Evolutionary conservation across 2,113 vertebrate genomes (phyloP), one percentile per base, ranked within the genome.

Genomic region (Bufo gargarizans): DNA sequence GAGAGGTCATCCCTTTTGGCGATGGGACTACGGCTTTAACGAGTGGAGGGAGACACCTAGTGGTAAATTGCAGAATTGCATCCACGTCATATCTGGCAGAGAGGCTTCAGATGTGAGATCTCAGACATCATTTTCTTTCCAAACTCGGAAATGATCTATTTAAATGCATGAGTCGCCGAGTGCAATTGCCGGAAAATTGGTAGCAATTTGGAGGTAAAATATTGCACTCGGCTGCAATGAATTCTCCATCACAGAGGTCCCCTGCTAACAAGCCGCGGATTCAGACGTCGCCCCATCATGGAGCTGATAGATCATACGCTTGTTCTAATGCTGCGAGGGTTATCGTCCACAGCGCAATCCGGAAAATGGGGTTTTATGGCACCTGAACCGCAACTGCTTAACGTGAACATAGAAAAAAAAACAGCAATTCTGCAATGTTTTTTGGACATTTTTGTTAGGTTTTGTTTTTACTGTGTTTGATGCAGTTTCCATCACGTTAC

Each of bases 61-160:
- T 74, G 71, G 71, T 47, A 8, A 49, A 17, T 45, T 33, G 16
- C 14, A 3, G 43, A 16, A 74, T 45, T 74, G 71, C 71, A 19
- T 7, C 6, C n/a, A 2, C 4, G 33, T 33, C 61, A 3, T 63
- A 17, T 67, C 63, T 67, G 6, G 7, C 63, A 13, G 43, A 17
- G 3, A 9, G 22, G 11, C 22, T 33, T 45, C 69, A 0, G 14
- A 17, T 47, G 43, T 47, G 43, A 6, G 3, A 47, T 47, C 45
- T 47, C 14, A 47, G 33, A 47, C 8, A 71, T 33, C n/a, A 43
- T 43, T 71, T 74, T 49, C 10, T 76, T 47, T 17, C 16, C 4
- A 49, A 76, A 47, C 16, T 76, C 12, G 45, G 72, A 76, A 76
- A 76, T 76, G 43, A 47, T 47, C 72, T 76, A 76, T 76, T 49